Evolutionary conservation across 2,113 vertebrate species (phyloP).

Genomic region (Chloroceryle aenea): DNA sequence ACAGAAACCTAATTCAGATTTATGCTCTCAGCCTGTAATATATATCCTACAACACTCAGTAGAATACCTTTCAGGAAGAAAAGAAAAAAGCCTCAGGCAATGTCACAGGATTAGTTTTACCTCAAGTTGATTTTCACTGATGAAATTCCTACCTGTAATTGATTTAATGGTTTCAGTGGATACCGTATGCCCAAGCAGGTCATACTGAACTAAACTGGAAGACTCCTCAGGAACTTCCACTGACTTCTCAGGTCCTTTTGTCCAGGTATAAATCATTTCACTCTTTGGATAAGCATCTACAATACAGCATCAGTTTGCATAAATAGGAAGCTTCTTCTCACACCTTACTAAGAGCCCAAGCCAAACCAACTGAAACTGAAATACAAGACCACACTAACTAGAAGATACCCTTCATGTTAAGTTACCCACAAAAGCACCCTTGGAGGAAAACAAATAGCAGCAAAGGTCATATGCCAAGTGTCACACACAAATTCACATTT

Average conservation of each 20-base stretch:
- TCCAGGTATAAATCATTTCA: slow-evolving; percentile 99
- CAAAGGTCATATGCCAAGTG: not conserved
- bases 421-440: not conserved
- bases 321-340: slow-evolving; percentile 13
- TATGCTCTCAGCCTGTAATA: not conserved
- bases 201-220: slow-evolving; percentile 98
- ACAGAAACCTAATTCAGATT: slow-evolving; percentile 39
- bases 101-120: not conserved
- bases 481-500: not conserved
- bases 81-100: not conserved
- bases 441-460: not conserved
- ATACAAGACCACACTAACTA: not conserved
- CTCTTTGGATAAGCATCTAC: slow-evolving; percentile 98
- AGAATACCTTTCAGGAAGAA: not conserved
- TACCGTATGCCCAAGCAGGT: slow-evolving; percentile 95
- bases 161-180: slow-evolving; percentile 96
- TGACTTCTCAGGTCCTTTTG: slow-evolving; percentile 94
- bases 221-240: slow-evolving; percentile 97
- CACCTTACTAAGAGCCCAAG: not conserved
- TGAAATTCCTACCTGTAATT: slow-evolving; percentile 87
- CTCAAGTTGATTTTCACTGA: not conserved
- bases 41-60: not conserved
- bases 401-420: not conserved
- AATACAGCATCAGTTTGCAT: slow-evolving; percentile 54
- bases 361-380: not conserved